These are phyloP conservation scores for Notolepis coatsorum DNA, from an alignment of 2,797 vertebrate genomes.

Conservation along the genomic window DNA sequence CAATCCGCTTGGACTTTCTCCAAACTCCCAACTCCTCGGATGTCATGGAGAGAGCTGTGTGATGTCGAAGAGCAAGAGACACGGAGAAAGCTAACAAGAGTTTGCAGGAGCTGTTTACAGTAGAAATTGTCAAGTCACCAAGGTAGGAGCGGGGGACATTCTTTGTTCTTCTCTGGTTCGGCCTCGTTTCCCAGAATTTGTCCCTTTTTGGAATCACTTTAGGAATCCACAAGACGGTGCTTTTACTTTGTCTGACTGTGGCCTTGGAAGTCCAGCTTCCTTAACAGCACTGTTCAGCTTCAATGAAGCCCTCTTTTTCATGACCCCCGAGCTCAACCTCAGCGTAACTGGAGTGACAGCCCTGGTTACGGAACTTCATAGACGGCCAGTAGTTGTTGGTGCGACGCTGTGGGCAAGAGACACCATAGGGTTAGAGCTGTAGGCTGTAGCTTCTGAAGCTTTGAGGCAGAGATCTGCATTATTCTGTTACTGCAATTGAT, in stretches of 20 bases:
- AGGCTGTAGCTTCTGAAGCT: no score
- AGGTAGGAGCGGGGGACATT: slow-evolving; percentile 44
- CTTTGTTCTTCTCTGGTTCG: slow-evolving; percentile 31
- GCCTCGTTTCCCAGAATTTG: slow-evolving; percentile 33
- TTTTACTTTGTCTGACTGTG: slow-evolving; percentile 34
- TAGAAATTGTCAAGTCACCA: slow-evolving; percentile 61
- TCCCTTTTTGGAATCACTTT: slow-evolving; percentile 27
- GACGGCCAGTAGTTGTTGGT: slow-evolving; percentile 92
- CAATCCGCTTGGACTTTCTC: slow-evolving; percentile 22
- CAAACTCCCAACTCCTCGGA: slow-evolving; percentile 36
- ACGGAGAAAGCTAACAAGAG: slow-evolving; percentile 61
- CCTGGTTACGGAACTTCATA: slow-evolving; percentile 93
- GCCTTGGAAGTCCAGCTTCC: slow-evolving; percentile 44
- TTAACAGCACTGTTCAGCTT: slow-evolving; percentile 92
- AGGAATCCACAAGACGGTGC: slow-evolving; percentile 46
- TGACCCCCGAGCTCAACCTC: slow-evolving; percentile 91
- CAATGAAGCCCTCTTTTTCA: slow-evolving; percentile 94
- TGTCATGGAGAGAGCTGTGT: slow-evolving; percentile 30
- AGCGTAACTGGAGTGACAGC: slow-evolving; percentile 84
- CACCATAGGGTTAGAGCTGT: no score
- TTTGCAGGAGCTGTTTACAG: slow-evolving; percentile 58
- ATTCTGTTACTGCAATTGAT: no score
- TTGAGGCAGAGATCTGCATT: no score
- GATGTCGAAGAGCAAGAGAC: slow-evolving; percentile 58
- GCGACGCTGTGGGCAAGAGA: slow-evolving; percentile 79